Conservation (phyloP, 2,888 invertebrate genomes). For the Polydrusus tereticollis region DNA sequence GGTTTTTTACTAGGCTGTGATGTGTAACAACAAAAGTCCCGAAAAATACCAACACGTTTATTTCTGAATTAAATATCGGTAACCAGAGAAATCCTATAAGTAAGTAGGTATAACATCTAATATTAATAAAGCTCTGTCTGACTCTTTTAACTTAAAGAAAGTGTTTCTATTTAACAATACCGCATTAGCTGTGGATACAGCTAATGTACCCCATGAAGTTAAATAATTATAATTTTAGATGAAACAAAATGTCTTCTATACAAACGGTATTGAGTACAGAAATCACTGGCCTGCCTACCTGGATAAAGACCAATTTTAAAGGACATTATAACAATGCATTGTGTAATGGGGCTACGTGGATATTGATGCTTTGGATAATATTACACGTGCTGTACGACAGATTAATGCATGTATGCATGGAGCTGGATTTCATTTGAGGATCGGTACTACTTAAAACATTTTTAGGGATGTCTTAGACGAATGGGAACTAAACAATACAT, state of each 20-base stretch:
- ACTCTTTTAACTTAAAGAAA: no score
- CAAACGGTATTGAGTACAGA: slow-evolving; percentile 57
- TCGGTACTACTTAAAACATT: slow-evolving; percentile 33
- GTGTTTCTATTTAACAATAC: no score
- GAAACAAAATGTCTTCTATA: not conserved
- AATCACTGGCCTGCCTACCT: slow-evolving; percentile 61
- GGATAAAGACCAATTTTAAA: slow-evolving; percentile 59
- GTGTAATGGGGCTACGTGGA: slow-evolving; percentile 63
- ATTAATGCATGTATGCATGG: slow-evolving; percentile 60
- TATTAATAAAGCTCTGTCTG: no score
- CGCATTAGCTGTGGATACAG: no score
- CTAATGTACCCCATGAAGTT: no score
- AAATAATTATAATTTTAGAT: no score
- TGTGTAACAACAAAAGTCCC: no score
- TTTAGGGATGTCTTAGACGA: slow-evolving; percentile 59
- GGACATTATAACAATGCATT: slow-evolving; percentile 63
- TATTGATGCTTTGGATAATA: slow-evolving; percentile 60
- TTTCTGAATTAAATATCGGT: no score
- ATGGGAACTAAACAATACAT: slow-evolving; percentile 60
- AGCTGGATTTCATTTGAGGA: not conserved
- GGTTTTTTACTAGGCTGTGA: no score
- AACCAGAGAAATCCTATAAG: no score
- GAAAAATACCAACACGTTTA: no score
- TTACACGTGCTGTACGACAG: slow-evolving; percentile 60
- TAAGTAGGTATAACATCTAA: no score